phyloP scores from a whole-genome alignment of 2,113 vertebrate genomes.

The Caranx melampygus region DNA sequence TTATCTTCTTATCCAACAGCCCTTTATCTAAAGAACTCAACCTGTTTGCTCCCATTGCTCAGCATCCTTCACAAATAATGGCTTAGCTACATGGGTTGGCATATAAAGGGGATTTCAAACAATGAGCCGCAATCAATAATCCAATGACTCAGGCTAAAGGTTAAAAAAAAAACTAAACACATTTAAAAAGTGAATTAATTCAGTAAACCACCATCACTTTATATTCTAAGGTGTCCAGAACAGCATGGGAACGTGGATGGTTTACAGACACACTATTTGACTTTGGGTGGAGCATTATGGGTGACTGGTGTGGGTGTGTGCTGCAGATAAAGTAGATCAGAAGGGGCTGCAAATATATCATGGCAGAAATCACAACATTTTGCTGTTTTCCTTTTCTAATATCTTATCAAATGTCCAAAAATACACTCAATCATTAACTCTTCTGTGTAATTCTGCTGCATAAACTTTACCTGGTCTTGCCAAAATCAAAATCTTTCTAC shows the following conservation, averaged over 20 bases:
- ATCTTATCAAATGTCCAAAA: background rate
- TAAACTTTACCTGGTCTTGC: background rate
- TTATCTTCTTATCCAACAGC: too few relatives aligned
- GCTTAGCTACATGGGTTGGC: conserved; percentile 22
- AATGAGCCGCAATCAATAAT: conserved; percentile 42
- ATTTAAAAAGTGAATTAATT: conserved; percentile 26
- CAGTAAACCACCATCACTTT: conserved; percentile 8
- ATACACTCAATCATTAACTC: background rate
- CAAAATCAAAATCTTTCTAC: background rate
- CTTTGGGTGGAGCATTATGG: background rate
- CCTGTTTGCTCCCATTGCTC: conserved; percentile 18
- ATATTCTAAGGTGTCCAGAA: background rate
- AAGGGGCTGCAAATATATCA: too few relatives aligned
- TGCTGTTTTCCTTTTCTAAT: background rate
- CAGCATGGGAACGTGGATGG: background rate
- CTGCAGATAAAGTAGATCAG: background rate
- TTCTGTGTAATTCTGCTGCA: background rate
- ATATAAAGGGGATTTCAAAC: conserved; percentile 22
- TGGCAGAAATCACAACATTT: too few relatives aligned
- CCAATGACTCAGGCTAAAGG: conserved; percentile 31
- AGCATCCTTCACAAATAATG: conserved; percentile 35
- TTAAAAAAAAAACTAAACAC: conserved; percentile 28
- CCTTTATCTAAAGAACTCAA: background rate
- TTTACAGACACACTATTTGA: background rate
- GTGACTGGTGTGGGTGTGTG: background rate